Evolutionary conservation across 2,797 vertebrate genomes (phyloP).

Genomic region (Naso thynnoides): DNA sequence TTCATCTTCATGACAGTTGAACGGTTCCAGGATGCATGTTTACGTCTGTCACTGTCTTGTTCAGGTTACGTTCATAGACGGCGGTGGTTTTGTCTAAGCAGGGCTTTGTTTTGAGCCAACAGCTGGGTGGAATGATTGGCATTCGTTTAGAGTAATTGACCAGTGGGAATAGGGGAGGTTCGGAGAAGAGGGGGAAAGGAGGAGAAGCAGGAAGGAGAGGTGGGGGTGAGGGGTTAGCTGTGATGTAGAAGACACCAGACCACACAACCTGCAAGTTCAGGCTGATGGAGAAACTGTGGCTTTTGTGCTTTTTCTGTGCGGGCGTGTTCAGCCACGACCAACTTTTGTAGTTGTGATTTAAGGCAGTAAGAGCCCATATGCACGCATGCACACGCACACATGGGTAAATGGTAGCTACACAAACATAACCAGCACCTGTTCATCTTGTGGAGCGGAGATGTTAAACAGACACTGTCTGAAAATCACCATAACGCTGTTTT

Average conservation of each 20-base stretch:
- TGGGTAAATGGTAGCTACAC: slow-evolving; percentile 17
- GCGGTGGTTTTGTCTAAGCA: slow-evolving; percentile 77
- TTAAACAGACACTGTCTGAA: slow-evolving; percentile 41
- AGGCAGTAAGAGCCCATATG: slow-evolving; percentile 63
- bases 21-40: slow-evolving; percentile 57
- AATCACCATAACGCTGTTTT: slow-evolving; percentile 23
- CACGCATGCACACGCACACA: slow-evolving; percentile 16
- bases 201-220: slow-evolving; percentile 12
- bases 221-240: slow-evolving; percentile 32
- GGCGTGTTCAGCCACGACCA: slow-evolving; percentile 67
- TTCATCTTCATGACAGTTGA: slow-evolving; percentile 56
- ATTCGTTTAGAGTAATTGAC: slow-evolving; percentile 84
- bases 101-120: slow-evolving; percentile 85
- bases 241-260: slow-evolving; percentile 78
- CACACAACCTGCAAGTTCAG: slow-evolving; percentile 84
- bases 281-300: slow-evolving; percentile 70
- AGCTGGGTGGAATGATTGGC: slow-evolving; percentile 86
- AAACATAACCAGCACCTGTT: slow-evolving; percentile 52
- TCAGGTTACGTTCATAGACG: slow-evolving; percentile 63
- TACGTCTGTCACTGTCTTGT: slow-evolving; percentile 76
- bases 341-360: slow-evolving; percentile 76
- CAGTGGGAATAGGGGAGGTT: slow-evolving; percentile 75
- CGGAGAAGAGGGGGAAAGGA: slow-evolving; percentile 29
- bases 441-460: slow-evolving; percentile 32
- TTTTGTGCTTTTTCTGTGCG: slow-evolving; percentile 72